These are phyloP conservation scores for Heterocephalus glaber DNA, from an alignment of 2,113 vertebrate genomes.

Conservation along the genomic window DNA sequence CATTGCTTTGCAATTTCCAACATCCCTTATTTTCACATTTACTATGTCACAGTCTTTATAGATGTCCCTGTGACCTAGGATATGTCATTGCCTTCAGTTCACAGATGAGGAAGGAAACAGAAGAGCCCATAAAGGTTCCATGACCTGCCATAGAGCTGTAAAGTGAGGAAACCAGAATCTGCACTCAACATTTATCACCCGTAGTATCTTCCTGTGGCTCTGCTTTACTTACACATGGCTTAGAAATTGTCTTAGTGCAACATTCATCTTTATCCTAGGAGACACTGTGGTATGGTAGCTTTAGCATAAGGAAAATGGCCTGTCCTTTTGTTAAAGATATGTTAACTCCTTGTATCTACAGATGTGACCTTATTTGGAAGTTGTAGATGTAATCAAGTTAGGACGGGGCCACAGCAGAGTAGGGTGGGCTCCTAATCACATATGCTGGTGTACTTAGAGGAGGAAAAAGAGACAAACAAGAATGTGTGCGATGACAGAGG, in stretches of 20 bases:
- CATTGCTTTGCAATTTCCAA: neutral
- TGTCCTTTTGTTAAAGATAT: neutral
- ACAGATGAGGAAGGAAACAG: slow-evolving; percentile 11
- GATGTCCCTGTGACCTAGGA: neutral
- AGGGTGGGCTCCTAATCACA: neutral
- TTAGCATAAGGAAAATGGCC: neutral
- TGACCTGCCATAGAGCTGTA: neutral
- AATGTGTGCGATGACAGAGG: neutral
- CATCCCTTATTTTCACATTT: neutral
- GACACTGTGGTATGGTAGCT: neutral
- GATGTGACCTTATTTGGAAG: neutral
- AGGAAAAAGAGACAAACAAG: neutral
- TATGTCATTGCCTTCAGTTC: neutral
- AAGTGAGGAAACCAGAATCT: neutral
- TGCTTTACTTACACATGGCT: neutral
- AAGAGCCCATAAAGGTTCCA: neutral
- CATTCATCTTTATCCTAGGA: too few relatives aligned
- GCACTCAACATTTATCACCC: neutral
- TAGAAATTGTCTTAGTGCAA: neutral
- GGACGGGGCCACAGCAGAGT: neutral
- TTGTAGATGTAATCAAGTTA: neutral
- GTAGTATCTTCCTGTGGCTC: neutral
- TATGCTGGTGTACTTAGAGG: neutral
- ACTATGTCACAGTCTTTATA: neutral
- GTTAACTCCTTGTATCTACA: neutral